Base-by-base conservation (phyloP, 1,140 invertebrate species). In the Drosophila fuyamai region DNA sequence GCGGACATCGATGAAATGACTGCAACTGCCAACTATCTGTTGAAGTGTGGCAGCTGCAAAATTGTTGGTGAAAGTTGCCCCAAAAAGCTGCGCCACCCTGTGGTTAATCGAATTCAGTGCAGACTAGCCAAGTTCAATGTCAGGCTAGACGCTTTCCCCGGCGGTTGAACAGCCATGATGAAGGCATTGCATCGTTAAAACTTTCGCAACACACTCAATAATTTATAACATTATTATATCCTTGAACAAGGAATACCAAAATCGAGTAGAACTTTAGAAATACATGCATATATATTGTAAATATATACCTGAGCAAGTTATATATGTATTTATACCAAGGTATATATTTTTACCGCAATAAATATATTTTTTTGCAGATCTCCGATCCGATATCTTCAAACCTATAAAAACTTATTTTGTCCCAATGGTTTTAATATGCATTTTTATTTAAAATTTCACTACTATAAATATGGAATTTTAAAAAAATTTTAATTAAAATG, bases 11-110 rank as follows among this genome's bases (percentile, higher is more conserved):
- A 48, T 71, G 48, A 55, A 63, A 63, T 65, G 50, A 41, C 58
- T 63, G 46, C 72, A 73, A 72, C 66, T 59, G 29, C 55, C 55
- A 58, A 73, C 70, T 61, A 76, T 59, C 73, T 76, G 73, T 76
- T 76, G 62, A 66, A 66, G 73, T 48, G 55, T 58, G 38, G 73
- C 73, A 76, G 54, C 73, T 76, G 73, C 54, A 66, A 58, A 58
- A 38, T 50, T 23, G 61, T 66, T 41, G 72, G 73, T 44, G 73
- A 76, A 76, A 76, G 73, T 76, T 59, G 36, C 43, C 40, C 29
- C 35, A 27, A 38, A 56, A 65, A 48, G 55, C 27, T 41, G 63
- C 50, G 16, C 16, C 63, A 67, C 63, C 46, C 63, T 67, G 61
- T 66, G 46, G 53, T 68, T 66, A 68, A 68, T 66, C 38, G 65